phyloP scores from a whole-genome alignment of 2,797 vertebrate genomes.

The Nannoperca obscura region DNA sequence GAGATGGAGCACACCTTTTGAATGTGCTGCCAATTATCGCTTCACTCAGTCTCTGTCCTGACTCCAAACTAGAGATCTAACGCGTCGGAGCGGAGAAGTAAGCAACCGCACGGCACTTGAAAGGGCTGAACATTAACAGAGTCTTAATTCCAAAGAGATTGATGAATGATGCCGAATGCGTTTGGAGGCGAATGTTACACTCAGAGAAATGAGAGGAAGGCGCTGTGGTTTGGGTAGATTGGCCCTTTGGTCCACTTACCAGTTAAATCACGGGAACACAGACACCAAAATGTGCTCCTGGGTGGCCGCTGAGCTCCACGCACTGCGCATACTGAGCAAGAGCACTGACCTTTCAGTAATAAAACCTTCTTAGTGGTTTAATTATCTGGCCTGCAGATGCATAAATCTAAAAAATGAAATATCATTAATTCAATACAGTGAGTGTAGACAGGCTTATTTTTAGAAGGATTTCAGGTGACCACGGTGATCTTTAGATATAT shows the following conservation, averaged over 20 bases:
- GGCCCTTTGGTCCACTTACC: conserved; percentile 44
- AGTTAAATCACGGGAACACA: conserved; percentile 38
- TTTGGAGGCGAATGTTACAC: conserved; percentile 24
- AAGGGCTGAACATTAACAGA: conserved; percentile 50
- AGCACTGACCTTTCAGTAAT: conserved; percentile 56
- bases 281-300: conserved; percentile 50
- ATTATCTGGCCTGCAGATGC: conserved; percentile 55
- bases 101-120: conserved; percentile 45
- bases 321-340: conserved; percentile 20
- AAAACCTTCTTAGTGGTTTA: conserved; percentile 62
- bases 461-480: conserved; percentile 14
- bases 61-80: conserved; percentile 66
- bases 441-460: conserved; percentile 40
- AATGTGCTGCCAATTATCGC: conserved; percentile 71
- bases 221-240: conserved; percentile 11
- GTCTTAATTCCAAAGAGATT: conserved; percentile 48
- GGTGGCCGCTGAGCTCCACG: conserved; percentile 35
- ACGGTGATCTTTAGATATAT: conserved; percentile 16
- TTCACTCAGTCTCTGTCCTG: conserved; percentile 54
- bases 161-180: conserved; percentile 40
- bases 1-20: conserved; percentile 66
- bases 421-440: conserved; percentile 44
- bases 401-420: conserved; percentile 52
- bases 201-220: conserved; percentile 43
- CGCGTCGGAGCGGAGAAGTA: conserved; percentile 28